Evolutionary conservation across 1,140 invertebrate species (phyloP).

Genomic region (Oncopodura yosiiana): DNA sequence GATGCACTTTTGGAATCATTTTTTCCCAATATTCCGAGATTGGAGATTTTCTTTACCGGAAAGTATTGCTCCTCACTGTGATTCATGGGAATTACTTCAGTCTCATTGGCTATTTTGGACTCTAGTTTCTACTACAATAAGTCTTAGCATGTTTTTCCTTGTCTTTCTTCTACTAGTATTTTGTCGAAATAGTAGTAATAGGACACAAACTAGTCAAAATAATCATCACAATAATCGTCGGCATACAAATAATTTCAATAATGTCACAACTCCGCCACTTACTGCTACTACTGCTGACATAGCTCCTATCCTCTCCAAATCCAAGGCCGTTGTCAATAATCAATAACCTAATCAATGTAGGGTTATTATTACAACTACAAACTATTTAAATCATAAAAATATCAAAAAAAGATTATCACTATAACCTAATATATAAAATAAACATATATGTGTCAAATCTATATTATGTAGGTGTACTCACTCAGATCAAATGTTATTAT

Average conservation of each 20-base stretch:
- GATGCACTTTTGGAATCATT: conserved; percentile 38
- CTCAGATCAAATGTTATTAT: too few species aligned
- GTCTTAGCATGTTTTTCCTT: conserved; percentile 15
- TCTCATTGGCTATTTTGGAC: conserved; percentile 32
- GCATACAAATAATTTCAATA: not conserved
- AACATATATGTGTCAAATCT: too few species aligned
- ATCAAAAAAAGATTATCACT: too few species aligned
- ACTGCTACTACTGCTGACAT: too few species aligned
- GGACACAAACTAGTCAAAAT: not conserved
- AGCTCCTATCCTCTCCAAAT: too few species aligned
- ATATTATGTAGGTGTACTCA: too few species aligned
- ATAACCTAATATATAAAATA: too few species aligned
- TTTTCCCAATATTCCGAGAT: conserved; percentile 38
- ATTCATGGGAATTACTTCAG: conserved; percentile 25
- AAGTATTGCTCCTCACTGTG: not conserved
- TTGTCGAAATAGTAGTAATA: conserved; percentile 2
- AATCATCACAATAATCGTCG: not conserved
- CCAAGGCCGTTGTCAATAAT: too few species aligned
- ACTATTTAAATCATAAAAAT: too few species aligned
- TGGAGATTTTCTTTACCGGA: conserved; percentile 30
- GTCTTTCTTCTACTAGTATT: conserved; percentile 13
- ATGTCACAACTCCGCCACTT: too few species aligned
- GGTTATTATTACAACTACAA: too few species aligned
- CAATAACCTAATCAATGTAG: too few species aligned
- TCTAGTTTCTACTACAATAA: conserved; percentile 20